Evolutionary conservation across 2,797 vertebrate species (phyloP).

Genomic region (Hippoglossus hippoglossus): DNA sequence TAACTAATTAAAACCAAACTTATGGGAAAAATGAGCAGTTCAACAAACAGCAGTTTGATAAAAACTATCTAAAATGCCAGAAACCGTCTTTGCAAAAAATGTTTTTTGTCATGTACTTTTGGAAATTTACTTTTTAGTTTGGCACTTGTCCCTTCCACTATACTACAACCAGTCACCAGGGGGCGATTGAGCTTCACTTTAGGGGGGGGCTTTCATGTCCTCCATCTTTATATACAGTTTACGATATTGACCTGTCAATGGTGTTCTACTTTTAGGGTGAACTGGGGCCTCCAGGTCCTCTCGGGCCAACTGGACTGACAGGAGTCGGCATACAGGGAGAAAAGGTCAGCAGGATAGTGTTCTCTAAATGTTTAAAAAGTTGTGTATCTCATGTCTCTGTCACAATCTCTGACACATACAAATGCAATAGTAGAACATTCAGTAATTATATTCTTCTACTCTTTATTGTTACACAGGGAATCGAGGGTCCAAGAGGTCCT

Average conservation of each 20-base stretch:
- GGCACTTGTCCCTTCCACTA: no score
- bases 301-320: constrained; percentile 84
- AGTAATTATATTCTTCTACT: not conserved
- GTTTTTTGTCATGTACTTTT: no score
- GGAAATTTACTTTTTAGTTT: no score
- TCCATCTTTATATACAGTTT: not conserved
- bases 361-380: not conserved
- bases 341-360: constrained; percentile 80
- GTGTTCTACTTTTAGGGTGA: constrained; percentile 84
- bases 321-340: constrained; percentile 90
- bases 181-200: no score
- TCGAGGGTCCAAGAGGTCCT: constrained; percentile 89
- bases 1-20: no score
- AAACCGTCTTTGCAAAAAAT: no score
- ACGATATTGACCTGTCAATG: constrained; percentile 1
- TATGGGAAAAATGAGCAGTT: no score
- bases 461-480: constrained; percentile 78
- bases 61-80: no score
- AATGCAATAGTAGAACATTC: not conserved
- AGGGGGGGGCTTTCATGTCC: not conserved
- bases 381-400: not conserved
- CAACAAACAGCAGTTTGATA: no score
- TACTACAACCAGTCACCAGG: no score
- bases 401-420: not conserved
- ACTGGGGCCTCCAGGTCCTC: constrained; percentile 83